These are phyloP conservation scores for Gallinago jamesoni DNA, from an alignment of 2,113 vertebrate genomes.

Conservation along the genomic window DNA sequence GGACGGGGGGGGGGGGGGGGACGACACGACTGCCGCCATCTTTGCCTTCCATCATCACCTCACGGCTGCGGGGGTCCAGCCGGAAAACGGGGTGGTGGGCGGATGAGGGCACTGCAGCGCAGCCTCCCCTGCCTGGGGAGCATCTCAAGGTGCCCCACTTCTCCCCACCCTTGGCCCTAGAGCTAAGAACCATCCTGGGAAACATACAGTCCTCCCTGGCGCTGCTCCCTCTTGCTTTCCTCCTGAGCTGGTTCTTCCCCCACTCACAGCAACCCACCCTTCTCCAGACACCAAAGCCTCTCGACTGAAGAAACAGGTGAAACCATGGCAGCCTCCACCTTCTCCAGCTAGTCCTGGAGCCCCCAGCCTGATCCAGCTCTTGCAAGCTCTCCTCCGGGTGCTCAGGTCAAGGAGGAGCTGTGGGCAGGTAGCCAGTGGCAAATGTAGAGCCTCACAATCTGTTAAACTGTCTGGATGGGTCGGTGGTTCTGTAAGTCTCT, in stretches of 20 bases:
- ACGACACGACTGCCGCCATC: background rate
- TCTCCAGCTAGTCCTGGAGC: background rate
- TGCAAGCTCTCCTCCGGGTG: background rate
- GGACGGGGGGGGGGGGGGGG: rapidly evolving
- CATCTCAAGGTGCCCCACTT: rapidly evolving
- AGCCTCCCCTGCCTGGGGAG: background rate
- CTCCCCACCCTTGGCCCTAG: background rate
- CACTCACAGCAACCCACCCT: background rate
- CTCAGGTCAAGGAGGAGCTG: background rate
- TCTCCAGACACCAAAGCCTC: background rate
- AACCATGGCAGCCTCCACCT: background rate
- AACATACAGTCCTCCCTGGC: rapidly evolving
- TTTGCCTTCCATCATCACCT: background rate
- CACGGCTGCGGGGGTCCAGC: rapidly evolving
- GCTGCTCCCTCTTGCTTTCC: background rate
- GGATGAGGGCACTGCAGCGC: too few species aligned
- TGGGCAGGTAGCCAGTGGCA: rapidly evolving
- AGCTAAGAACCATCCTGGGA: background rate
- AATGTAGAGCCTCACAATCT: background rate
- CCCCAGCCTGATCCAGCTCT: background rate
- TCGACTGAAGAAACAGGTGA: background rate
- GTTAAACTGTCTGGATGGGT: background rate
- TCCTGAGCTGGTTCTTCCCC: background rate
- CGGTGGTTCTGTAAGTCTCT: background rate
- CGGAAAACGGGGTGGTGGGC: background rate